phyloP scores from a whole-genome alignment of 2,113 vertebrate genomes.

The Tenrec ecaudatus region DNA sequence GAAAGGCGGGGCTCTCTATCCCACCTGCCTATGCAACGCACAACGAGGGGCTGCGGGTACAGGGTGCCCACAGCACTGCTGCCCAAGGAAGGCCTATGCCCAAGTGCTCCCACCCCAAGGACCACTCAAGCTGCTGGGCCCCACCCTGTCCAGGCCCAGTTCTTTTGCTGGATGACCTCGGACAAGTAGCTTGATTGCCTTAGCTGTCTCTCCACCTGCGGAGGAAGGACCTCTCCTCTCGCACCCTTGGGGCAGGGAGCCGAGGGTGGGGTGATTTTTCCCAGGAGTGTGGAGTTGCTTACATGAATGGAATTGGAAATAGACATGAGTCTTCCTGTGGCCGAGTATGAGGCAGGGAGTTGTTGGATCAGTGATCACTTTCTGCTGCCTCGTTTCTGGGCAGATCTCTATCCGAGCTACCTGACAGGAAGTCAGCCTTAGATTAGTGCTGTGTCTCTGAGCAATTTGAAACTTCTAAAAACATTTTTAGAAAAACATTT shows the following conservation, averaged over 20 bases:
- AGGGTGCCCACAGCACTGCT: background rate
- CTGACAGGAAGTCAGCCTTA: background rate
- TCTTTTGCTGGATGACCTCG: conserved; percentile 7
- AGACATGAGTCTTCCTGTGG: background rate
- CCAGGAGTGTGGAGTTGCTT: background rate
- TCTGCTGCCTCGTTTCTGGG: background rate
- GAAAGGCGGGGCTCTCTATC: background rate
- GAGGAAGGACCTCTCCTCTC: background rate
- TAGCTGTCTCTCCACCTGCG: background rate
- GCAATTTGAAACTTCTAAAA: background rate
- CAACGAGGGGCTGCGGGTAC: background rate
- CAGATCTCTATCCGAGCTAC: background rate
- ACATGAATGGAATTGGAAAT: background rate
- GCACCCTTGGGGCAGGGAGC: background rate
- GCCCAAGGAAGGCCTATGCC: background rate
- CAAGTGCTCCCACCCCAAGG: background rate
- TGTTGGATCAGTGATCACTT: background rate
- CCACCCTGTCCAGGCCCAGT: background rate
- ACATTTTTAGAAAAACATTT: background rate
- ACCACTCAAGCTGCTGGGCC: background rate
- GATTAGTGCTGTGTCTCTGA: background rate
- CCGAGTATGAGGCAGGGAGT: background rate
- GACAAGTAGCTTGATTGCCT: background rate
- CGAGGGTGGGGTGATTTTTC: background rate
- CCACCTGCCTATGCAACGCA: background rate